Evolutionary conservation across 2,888 invertebrate genomes (phyloP).

Genomic region (Ennomos fuscantarius): DNA sequence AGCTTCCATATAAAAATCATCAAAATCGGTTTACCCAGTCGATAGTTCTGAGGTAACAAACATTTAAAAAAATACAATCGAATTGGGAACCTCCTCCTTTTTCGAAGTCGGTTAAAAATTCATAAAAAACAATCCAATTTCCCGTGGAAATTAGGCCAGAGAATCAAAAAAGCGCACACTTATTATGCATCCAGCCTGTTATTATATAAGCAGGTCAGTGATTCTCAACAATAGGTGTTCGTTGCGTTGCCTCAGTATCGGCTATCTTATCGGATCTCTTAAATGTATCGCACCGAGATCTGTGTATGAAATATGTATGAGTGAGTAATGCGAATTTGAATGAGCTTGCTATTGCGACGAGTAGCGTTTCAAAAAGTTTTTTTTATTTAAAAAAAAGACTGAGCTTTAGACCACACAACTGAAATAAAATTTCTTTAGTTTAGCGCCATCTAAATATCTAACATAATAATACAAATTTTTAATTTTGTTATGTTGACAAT

Average conservation of each 20-base stretch:
- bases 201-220: slow-evolving; percentile 34
- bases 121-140: background rate
- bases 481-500: no score
- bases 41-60: no score
- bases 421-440: no score
- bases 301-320: slow-evolving; percentile 33
- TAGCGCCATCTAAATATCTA: no score
- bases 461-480: no score
- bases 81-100: no score
- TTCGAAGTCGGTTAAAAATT: no score
- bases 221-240: slow-evolving; percentile 34
- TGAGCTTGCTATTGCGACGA: slow-evolving; percentile 27
- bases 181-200: slow-evolving; percentile 31
- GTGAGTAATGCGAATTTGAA: slow-evolving; percentile 28
- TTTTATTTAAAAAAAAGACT: no score
- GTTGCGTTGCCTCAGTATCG: slow-evolving; percentile 35
- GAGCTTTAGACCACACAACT: no score
- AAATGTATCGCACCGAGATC: slow-evolving; percentile 35
- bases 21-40: no score
- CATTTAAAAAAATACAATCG: no score
- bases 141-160: slow-evolving; percentile 36
- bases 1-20: no score
- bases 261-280: slow-evolving; percentile 35
- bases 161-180: slow-evolving; percentile 15
- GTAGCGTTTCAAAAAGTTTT: slow-evolving; percentile 21